These are phyloP conservation scores for Acanthis flammea DNA, from an alignment of 2,797 vertebrate species.

Conservation along the genomic window DNA sequence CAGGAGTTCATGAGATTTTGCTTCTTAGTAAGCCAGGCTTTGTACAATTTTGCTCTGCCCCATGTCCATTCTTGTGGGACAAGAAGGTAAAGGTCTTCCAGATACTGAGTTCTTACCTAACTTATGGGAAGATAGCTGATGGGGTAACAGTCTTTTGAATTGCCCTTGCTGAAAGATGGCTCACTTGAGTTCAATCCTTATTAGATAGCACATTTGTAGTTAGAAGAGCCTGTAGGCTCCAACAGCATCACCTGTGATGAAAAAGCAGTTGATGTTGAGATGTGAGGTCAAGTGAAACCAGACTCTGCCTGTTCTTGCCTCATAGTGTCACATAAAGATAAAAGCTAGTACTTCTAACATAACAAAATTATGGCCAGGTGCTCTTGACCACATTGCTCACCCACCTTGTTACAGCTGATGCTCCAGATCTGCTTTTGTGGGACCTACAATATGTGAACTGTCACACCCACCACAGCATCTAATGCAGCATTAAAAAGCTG, in stretches of 20 bases:
- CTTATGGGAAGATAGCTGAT: not conserved
- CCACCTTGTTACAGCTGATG: not conserved
- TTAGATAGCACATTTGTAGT: not conserved
- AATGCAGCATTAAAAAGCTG: not conserved
- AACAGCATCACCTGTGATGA: not conserved
- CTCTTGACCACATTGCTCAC: not conserved
- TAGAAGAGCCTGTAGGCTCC: not conserved
- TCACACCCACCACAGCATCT: not conserved
- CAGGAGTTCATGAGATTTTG: not conserved
- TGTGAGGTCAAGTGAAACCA: not conserved
- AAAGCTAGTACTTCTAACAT: not conserved
- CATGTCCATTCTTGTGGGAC: not conserved
- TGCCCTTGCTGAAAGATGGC: not conserved
- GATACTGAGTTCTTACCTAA: not conserved
- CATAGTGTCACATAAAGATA: not conserved
- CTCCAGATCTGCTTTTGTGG: not conserved
- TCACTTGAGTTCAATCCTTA: not conserved
- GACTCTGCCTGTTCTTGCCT: not conserved
- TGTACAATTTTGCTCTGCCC: not conserved
- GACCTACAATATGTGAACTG: not conserved
- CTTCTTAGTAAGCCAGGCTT: not conserved
- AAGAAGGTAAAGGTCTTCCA: not conserved
- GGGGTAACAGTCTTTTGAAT: not conserved
- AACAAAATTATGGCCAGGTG: not conserved
- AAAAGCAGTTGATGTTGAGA: not conserved